Evolutionary conservation across 1,140 invertebrate genomes (phyloP), one percentile per base, ranked within the genome.

Genomic region (Fopius arisanus): DNA sequence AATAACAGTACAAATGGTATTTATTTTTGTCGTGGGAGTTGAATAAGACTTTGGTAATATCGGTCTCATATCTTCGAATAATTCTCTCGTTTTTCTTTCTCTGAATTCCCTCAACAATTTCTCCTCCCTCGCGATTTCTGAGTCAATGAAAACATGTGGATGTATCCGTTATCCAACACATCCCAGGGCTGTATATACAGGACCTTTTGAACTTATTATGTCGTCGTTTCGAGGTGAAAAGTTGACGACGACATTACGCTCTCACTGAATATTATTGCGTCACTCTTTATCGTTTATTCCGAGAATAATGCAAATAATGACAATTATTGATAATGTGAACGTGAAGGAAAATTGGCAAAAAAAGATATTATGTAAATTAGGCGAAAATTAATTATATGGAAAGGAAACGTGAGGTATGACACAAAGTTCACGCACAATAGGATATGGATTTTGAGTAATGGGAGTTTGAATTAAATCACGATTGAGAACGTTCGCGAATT

Each of bases 61-160:
- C 67, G 67, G 63, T 66, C 63, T 66, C 63, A 41, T 41, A 41
- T 68, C 67, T 68, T 68, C 40, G 33, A 68, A 5, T 66, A 66
- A 31, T 66, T 66, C 63, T 29, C 37, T 37, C 29, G 19, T 66
- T 66, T 66, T 43, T 68, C 41, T 68, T 68, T 68, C 41, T 68
- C 67, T 10, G 16, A 48, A 48, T 48, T 48, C 43, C 14, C 43
- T 48, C 14, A 48, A 48, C 16, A 48, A 48, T 48, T 48, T 48
- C 16, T n/a, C 43, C n/a, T 48, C 43, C 43, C 14, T 48, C n/a
- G 43, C 43, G n/a, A 5, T 48, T 48, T 14, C 43, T 48, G 1
- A 48, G 14, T 48, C 16, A 19, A 14, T 16, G 16, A 48, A 48
- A 48, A 48, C 16, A 48, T 48, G 43, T 48, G 43, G n/a, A 48